Conservation (phyloP, 2,113 vertebrate genomes). For the Brachypteracias leptosomus region DNA sequence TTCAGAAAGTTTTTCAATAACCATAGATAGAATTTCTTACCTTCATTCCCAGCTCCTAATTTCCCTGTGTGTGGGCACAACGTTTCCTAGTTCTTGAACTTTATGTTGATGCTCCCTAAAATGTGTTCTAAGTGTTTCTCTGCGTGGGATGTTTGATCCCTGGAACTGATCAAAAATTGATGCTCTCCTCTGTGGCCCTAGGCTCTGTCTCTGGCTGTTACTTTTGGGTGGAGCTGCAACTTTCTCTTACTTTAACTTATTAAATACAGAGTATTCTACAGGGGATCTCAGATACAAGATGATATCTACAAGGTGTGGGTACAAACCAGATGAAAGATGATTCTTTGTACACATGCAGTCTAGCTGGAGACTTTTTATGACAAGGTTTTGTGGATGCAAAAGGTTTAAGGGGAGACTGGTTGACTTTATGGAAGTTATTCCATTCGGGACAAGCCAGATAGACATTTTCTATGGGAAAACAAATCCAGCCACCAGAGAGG, state of each 20-base stretch:
- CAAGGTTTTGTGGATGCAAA: not conserved
- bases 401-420: not conserved
- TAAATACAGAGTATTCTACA: not conserved
- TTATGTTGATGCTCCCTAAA: not conserved
- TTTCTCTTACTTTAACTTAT: not conserved
- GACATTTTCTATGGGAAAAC: not conserved
- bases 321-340: not conserved
- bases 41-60: not conserved
- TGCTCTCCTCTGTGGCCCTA: not conserved
- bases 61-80: not conserved
- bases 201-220: not conserved
- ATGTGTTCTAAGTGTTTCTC: not conserved
- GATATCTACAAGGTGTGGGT: fast-evolving
- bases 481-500: not conserved
- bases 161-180: not conserved
- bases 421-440: not conserved
- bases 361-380: not conserved
- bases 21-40: not conserved
- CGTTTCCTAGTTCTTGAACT: not conserved
- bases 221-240: not conserved
- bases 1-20: not conserved
- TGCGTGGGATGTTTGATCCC: not conserved
- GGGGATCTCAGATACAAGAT: not conserved
- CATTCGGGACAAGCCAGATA: not conserved
- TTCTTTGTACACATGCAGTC: fast-evolving